phyloP scores from a whole-genome alignment of 2,888 invertebrate species.

The Imbricaverruca yamaguchii region DNA sequence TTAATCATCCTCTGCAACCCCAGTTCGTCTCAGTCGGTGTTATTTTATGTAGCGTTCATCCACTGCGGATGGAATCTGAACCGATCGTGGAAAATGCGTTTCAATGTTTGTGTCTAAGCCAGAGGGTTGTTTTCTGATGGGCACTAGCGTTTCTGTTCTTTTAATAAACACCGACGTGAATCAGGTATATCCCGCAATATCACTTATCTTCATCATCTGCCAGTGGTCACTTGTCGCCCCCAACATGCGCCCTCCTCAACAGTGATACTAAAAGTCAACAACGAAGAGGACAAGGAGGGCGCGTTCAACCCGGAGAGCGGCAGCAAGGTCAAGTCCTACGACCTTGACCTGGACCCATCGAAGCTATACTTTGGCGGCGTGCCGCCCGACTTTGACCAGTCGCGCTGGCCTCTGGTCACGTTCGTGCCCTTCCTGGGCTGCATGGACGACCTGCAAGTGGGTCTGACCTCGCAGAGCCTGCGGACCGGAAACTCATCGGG shows the following conservation, averaged over 20 bases:
- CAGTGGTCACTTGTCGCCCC: too few species aligned
- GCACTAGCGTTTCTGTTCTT: too few species aligned
- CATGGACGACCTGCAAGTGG: conserved; percentile 65
- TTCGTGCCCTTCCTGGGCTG: conserved; percentile 66
- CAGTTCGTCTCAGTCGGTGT: too few species aligned
- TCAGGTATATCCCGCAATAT: too few species aligned
- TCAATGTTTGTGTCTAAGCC: too few species aligned
- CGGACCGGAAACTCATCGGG: neutral
- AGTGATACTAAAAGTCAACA: neutral
- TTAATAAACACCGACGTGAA: too few species aligned
- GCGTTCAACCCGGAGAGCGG: neutral
- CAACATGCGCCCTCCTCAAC: neutral
- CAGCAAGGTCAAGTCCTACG: neutral
- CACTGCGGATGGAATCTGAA: too few species aligned
- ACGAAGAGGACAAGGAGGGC: neutral
- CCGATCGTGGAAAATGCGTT: too few species aligned
- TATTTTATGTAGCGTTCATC: too few species aligned
- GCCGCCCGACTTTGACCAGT: conserved; percentile 56
- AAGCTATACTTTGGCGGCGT: conserved; percentile 77
- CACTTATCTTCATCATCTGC: too few species aligned
- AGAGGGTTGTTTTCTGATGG: too few species aligned
- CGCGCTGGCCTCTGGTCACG: conserved; percentile 38
- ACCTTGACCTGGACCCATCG: conserved; percentile 53
- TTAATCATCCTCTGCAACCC: too few species aligned
- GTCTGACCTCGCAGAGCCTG: conserved; percentile 36